Conservation (phyloP, 2,797 vertebrate species). For the Hydrophis major region DNA sequence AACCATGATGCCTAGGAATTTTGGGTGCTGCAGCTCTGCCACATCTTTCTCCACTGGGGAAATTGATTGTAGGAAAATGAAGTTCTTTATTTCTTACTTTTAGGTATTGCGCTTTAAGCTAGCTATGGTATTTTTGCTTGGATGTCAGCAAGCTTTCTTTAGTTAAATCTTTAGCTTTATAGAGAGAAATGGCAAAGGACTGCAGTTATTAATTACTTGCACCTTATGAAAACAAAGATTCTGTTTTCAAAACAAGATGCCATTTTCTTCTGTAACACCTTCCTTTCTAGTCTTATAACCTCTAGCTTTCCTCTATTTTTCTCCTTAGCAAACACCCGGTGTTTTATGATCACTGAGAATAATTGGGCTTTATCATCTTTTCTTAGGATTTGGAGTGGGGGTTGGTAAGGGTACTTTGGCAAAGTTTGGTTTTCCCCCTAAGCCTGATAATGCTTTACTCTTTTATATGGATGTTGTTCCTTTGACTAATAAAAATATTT, state of each 20-base stretch:
- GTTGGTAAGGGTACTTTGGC: not conserved
- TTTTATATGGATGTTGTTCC: not conserved
- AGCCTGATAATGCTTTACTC: not conserved
- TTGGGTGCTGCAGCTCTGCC: not conserved
- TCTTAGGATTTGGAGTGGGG: not conserved
- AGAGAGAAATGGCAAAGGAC: conserved; percentile 39
- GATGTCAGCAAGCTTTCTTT: conserved; percentile 45
- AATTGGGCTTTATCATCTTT: not conserved
- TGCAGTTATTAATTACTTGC: conserved; percentile 48
- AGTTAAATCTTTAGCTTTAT: conserved; percentile 38
- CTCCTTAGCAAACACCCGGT: not conserved
- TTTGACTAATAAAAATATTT: not conserved
- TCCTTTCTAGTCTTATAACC: not conserved
- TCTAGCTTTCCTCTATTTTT: not conserved
- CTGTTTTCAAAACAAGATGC: not conserved
- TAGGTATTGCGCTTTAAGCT: conserved; percentile 31
- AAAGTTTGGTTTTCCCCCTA: not conserved
- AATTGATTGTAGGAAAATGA: conserved; percentile 16
- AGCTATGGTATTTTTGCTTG: conserved; percentile 7
- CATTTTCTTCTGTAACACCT: not conserved
- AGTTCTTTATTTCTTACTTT: conserved; percentile 24
- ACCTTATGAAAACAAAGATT: conserved; percentile 41
- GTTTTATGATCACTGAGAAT: not conserved
- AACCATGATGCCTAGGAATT: not conserved
- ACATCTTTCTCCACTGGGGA: not conserved